A percentile compares a stretch with the other conserved stretches of the same genome.
These are phyloP conservation scores for Itoplectis maculator DNA, from an alignment of 2,888 invertebrate species.

Conservation along the genomic window DNA sequence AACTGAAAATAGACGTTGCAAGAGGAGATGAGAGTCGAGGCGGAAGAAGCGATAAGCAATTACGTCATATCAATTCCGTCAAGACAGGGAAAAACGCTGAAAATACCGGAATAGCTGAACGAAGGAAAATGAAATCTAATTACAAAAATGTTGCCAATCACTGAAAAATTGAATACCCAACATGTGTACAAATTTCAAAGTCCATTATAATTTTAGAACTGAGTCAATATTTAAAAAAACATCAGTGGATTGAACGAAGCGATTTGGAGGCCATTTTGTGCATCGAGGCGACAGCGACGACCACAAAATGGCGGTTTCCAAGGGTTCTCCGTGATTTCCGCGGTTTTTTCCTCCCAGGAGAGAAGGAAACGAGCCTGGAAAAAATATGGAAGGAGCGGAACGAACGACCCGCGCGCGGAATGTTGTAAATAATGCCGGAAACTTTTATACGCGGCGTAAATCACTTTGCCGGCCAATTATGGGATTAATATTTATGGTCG, in stretches of 20 bases:
- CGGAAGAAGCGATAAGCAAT: background rate
- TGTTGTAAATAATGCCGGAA: conserved; percentile 69
- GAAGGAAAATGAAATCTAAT: too few relatives aligned
- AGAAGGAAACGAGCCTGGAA: background rate
- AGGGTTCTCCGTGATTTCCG: conserved; percentile 16
- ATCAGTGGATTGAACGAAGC: background rate
- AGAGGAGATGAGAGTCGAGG: conserved; percentile 32
- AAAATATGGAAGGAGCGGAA: background rate
- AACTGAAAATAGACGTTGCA: conserved; percentile 37
- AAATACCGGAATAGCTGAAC: too few relatives aligned
- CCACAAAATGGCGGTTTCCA: background rate
- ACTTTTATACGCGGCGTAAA: conserved; percentile 79
- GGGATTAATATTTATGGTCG: conserved; percentile 81
- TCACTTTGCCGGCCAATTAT: conserved; percentile 81
- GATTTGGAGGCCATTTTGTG: conserved; percentile 18
- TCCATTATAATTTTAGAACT: too few relatives aligned
- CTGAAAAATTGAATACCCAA: too few relatives aligned
- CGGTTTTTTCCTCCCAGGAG: background rate
- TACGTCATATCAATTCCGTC: conserved; percentile 18
- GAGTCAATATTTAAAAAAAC: too few relatives aligned
- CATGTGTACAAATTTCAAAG: background rate
- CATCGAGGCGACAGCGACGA: background rate
- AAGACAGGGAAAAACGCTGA: background rate
- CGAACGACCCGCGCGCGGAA: conserved; percentile 36
- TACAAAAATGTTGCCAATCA: too few relatives aligned